Conservation (phyloP, 2,113 vertebrate species). For the Elephas maximus region DNA sequence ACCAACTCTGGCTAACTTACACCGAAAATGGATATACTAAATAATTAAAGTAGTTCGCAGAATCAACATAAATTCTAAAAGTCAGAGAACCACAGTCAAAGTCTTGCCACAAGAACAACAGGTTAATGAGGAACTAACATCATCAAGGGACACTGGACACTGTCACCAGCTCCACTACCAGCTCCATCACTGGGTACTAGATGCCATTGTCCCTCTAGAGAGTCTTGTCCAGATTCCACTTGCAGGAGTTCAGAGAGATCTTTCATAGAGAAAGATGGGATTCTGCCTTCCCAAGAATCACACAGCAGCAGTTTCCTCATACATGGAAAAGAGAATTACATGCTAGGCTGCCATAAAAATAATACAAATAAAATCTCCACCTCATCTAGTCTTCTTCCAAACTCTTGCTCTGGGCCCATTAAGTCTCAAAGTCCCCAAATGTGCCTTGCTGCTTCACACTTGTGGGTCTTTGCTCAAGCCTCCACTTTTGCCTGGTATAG, state of each 20-base stretch:
- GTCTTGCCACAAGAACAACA: background rate
- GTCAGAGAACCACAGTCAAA: no score
- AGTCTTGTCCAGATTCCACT: no score
- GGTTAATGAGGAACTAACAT: background rate
- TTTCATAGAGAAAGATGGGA: background rate
- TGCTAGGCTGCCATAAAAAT: background rate
- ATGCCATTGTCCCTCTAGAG: background rate
- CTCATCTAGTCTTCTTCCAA: background rate
- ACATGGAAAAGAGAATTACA: background rate
- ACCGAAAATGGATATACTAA: no score
- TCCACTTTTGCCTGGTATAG: background rate
- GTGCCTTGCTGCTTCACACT: background rate
- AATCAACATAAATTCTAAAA: no score
- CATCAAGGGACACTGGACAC: background rate
- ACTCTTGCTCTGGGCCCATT: background rate
- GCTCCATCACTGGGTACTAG: no score
- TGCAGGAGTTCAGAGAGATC: background rate
- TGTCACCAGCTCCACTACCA: background rate
- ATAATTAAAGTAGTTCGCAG: no score
- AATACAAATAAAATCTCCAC: background rate
- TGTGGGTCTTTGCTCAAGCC: background rate
- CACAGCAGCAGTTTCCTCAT: background rate
- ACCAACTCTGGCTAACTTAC: no score
- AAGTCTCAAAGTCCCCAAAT: background rate
- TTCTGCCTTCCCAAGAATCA: background rate